Evolutionary conservation across 2,113 vertebrate genomes (phyloP), one percentile per base, ranked within the genome.

Genomic region (Garra rufa): DNA sequence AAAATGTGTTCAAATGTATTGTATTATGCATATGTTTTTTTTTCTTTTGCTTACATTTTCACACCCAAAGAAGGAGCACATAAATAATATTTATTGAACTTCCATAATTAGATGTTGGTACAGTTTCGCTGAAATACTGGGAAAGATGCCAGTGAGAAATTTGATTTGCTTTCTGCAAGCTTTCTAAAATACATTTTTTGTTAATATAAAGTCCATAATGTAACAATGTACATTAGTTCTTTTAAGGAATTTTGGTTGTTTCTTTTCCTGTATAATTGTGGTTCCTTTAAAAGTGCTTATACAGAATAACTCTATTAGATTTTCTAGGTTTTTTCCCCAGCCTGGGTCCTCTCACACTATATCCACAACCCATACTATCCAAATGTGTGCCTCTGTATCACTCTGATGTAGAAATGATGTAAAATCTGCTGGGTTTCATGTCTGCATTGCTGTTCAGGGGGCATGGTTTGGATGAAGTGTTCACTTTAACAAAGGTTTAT

Each of bases 391-490:
- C 61, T 84, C 57, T 63, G 28, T 81, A 63, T 83, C 61, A 79
- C 17, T 86, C 26, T 34, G 21, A 19, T 38, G 70, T 84, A 84
- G 61, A 61, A 70, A 43, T 44, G n/a, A 24, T 69, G 61, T 73
- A 9, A 73, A 67, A 73, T 30, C 38, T 80, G 44, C 34, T 76
- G 69, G 52, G 76, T 71, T 61, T 87, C 77, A 81, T 86, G 87
- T 92, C 92, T 93, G 92, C 92, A 92, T 93, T 94, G 93, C 91
- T 92, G 90, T 92, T 85, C 90, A 92, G 87, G 88, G 91, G 84
- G 86, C 89, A 91, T 92, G 90, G 92, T 92, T 88, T 90, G 89
- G 87, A 91, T 52, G 1, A 70, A 43, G 82, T 38, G 74, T 69
- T 50, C 48, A 57, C 38, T 69, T 69, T 41, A 11, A 69, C 17